Conservation (phyloP, 2,888 invertebrate species). For the Drosophila mimetica region DNA sequence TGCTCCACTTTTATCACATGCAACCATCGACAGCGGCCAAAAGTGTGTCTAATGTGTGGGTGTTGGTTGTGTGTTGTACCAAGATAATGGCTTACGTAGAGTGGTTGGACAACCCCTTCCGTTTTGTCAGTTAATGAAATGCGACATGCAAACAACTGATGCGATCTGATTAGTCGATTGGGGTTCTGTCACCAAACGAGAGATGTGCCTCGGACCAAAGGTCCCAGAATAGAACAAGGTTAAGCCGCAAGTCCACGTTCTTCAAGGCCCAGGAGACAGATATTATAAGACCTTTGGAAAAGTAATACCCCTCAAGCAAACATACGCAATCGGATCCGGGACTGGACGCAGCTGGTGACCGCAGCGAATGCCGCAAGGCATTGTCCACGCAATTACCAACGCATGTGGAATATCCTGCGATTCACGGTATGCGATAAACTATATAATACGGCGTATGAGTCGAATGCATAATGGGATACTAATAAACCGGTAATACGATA, state of each 20-base stretch:
- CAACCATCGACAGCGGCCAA: conserved; percentile 59
- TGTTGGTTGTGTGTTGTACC: neutral
- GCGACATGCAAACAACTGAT: conserved; percentile 44
- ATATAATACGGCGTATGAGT: conserved; percentile 30
- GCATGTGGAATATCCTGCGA: conserved; percentile 52
- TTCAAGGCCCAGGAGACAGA: too few relatives aligned
- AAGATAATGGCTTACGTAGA: conserved; percentile 4
- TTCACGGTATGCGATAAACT: conserved; percentile 21
- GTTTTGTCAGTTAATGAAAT: conserved; percentile 45
- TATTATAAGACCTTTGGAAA: neutral
- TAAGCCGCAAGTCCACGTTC: neutral
- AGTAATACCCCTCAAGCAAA: neutral
- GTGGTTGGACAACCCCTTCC: conserved; percentile 28
- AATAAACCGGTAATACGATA: conserved; percentile 78
- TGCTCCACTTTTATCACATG: conserved; percentile 76
- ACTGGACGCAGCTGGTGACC: conserved; percentile 5
- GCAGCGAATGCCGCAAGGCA: conserved; percentile 27
- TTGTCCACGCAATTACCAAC: conserved; percentile 73
- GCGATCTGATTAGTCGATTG: conserved; percentile 38
- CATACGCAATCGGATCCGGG: conserved; percentile 1
- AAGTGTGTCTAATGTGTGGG: conserved; percentile 45
- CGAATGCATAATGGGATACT: conserved; percentile 70
- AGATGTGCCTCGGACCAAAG: neutral
- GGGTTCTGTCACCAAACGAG: neutral
- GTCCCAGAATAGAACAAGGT: neutral